phyloP scores from a whole-genome alignment of 1,140 invertebrate species.

The Drosophila auraria region DNA sequence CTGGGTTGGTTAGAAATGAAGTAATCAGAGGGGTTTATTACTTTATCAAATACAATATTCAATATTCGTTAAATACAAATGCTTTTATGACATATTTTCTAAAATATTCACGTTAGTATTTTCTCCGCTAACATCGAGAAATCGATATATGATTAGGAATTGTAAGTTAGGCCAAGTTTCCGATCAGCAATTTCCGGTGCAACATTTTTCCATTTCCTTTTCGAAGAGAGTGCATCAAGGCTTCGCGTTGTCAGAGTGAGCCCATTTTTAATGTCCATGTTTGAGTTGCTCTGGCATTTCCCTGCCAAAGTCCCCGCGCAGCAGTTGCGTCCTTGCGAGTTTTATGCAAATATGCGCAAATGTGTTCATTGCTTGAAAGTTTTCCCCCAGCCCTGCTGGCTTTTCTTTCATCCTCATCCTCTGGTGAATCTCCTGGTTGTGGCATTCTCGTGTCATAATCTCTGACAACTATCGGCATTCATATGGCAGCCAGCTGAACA shows the following conservation, averaged over 20 bases:
- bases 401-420: not conserved
- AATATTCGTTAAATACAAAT: not conserved
- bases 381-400: constrained; percentile 17
- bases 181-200: constrained; percentile 35
- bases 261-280: constrained; percentile 57
- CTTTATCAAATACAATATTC: no score
- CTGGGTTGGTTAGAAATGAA: not conserved
- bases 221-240: constrained; percentile 37
- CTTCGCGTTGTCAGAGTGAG: constrained; percentile 22
- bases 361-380: constrained; percentile 80
- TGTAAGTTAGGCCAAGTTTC: constrained; percentile 11
- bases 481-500: constrained; percentile 59
- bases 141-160: constrained; percentile 3
- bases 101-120: no score
- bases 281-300: constrained; percentile 56
- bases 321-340: constrained; percentile 61
- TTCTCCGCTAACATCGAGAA: no score
- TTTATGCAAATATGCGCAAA: constrained; percentile 82
- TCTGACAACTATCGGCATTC: constrained; percentile 82
- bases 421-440: constrained; percentile 38
- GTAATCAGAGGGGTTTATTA: not conserved
- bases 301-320: not conserved
- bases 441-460: constrained; percentile 79
- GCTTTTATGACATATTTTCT: not conserved
- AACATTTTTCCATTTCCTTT: constrained; percentile 32